Conservation (phyloP, 2,888 invertebrate species). For the Patella caerulea region DNA sequence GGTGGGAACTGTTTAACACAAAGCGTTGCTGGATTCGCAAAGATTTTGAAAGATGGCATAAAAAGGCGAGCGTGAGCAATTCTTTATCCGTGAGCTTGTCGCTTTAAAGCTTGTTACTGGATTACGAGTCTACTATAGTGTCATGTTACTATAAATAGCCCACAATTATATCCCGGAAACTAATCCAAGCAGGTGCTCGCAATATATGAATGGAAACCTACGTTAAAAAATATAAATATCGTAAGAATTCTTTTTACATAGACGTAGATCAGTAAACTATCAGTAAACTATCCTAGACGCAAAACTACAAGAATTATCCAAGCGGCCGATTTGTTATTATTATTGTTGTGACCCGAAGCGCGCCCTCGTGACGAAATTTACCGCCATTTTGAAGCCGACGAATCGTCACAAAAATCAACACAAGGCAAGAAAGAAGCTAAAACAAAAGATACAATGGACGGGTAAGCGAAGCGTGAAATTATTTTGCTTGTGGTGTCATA, state of each 20-base stretch:
- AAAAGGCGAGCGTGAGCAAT: too few relatives aligned
- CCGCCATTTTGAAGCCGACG: constrained; percentile 29
- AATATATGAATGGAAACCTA: neutral
- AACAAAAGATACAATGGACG: too few relatives aligned
- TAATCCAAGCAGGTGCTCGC: neutral
- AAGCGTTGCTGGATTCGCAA: too few relatives aligned
- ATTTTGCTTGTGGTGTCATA: too few relatives aligned
- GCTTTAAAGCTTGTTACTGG: neutral
- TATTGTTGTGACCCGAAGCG: neutral
- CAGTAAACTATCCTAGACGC: too few relatives aligned
- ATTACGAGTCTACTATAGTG: neutral
- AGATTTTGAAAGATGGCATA: too few relatives aligned
- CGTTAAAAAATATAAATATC: neutral
- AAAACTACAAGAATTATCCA: too few relatives aligned
- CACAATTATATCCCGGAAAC: neutral
- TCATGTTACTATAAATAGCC: neutral
- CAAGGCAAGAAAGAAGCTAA: neutral
- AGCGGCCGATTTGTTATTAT: neutral
- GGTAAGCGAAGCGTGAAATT: too few relatives aligned
- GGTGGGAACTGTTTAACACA: too few relatives aligned
- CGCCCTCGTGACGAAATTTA: constrained; percentile 23
- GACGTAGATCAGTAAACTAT: too few relatives aligned
- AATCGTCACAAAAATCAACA: neutral
- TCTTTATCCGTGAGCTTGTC: too few relatives aligned
- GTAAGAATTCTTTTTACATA: neutral